Base-by-base conservation (phyloP, 2,888 invertebrate genomes). In the Drosophila meridiana region DNA sequence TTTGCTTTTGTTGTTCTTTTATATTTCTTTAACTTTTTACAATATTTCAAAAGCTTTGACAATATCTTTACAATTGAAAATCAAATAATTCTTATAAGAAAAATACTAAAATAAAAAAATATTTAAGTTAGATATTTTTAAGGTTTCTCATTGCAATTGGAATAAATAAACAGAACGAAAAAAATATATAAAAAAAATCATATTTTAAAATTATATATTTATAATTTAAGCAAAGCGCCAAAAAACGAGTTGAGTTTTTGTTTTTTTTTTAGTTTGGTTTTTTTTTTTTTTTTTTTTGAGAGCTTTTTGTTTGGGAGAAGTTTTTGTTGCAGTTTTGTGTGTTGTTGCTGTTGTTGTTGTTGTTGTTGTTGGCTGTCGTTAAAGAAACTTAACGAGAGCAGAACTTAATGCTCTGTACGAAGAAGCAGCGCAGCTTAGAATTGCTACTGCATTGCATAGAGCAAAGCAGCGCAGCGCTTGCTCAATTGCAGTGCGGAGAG, bases 311-410 rank as follows among this genome's bases (percentile, higher is more conserved):
- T 61, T 28, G n/a, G 61, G 47, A 9, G 20, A 28, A 36, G 36
- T 47, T 57, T 48, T 53, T 53, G 48, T 76, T 11, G 52, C 47
- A 69, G 65, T 50, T 64, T 20, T 59, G 34, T 66, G 53, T 73
- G 34, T 20, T 34, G 53, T 45, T 72, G 61, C 14, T 40, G 40
- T 43, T 43, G 45, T 20, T 20, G 20, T 43, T 43, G 45, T 20
- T 20, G 20, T 50, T 32, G n/a, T 61, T 36, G 48, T 61, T 42
- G 59, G 50, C 36, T 56, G 76, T 40, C 66, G 52, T 80, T 65
- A 58, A 40, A 64, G 70, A 81, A 89, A 89, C 89, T 84, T 84
- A 87, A 82, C 79, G 73, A 73, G 78, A 82, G 78, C 77, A 69
- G 80, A 65, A 58, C 58, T 20, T 20, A 20, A 20, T 20, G 20